Conservation (phyloP, 1,140 invertebrate genomes). For the Hetaerina americana region DNA sequence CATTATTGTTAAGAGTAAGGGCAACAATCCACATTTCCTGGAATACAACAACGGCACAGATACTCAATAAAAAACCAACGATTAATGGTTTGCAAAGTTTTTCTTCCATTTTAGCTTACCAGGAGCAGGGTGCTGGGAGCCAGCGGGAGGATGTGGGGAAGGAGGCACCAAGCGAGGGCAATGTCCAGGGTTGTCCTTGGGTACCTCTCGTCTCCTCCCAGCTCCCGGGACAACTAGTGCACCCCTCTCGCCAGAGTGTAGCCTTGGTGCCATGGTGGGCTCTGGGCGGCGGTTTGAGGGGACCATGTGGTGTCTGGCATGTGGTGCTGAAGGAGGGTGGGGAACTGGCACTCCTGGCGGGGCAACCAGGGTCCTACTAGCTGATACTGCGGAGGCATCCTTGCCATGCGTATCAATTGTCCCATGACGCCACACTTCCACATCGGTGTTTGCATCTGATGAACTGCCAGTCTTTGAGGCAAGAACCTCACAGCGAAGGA, state of each 20-base stretch:
- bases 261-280: neutral
- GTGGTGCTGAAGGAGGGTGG: neutral
- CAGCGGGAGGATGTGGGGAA: neutral
- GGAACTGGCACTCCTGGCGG: neutral
- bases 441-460: conserved; percentile 46
- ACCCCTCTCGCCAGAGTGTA: neutral
- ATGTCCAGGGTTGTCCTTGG: neutral
- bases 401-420: conserved; percentile 22
- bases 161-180: neutral
- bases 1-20: too few relatives aligned
- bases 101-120: too few relatives aligned
- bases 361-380: neutral
- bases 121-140: neutral
- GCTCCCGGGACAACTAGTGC: neutral
- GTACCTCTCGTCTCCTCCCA: neutral
- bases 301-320: neutral
- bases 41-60: too few relatives aligned
- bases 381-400: neutral
- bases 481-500: conserved; percentile 85
- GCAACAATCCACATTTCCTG: too few relatives aligned
- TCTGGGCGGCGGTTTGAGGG: neutral
- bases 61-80: too few relatives aligned
- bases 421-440: conserved; percentile 59
- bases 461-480: conserved; percentile 24
- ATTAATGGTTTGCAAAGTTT: too few relatives aligned